These are phyloP conservation scores for Lasioglossum figueresi DNA, from an alignment of 2,888 invertebrate species.

Conservation along the genomic window DNA sequence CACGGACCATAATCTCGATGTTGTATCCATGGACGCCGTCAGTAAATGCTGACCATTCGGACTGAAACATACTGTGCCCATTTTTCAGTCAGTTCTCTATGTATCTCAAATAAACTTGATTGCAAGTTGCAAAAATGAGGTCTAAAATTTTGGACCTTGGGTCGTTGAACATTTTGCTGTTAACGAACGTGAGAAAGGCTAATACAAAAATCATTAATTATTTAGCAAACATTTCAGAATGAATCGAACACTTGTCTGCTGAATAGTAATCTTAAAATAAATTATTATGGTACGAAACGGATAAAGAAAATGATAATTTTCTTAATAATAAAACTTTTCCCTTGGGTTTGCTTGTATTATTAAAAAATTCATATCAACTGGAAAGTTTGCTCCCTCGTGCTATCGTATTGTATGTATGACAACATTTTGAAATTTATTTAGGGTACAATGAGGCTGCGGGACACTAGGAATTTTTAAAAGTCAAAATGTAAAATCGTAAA, in stretches of 20 bases:
- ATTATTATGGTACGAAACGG: neutral
- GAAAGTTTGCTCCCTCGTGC: no score
- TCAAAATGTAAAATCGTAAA: no score
- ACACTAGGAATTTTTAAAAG: no score
- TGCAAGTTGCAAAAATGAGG: neutral
- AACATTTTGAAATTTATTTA: no score
- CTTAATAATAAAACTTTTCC: no score
- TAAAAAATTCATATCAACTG: no score
- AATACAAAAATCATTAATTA: no score
- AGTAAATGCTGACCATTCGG: slow-evolving; percentile 90
- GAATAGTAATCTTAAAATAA: neutral
- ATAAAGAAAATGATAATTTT: no score
- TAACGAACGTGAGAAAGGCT: neutral
- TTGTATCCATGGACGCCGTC: slow-evolving; percentile 91
- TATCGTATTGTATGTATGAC: no score
- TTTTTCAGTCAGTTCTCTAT: neutral
- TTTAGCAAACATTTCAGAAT: no score
- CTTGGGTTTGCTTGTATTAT: no score
- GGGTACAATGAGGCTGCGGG: no score
- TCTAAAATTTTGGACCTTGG: neutral
- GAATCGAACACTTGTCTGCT: neutral
- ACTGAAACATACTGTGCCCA: slow-evolving; percentile 89
- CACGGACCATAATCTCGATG: slow-evolving; percentile 90
- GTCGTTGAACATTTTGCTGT: neutral
- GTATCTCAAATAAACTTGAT: neutral